Conservation (phyloP, 2,797 vertebrate genomes). For the Falco novaeseelandiae region DNA sequence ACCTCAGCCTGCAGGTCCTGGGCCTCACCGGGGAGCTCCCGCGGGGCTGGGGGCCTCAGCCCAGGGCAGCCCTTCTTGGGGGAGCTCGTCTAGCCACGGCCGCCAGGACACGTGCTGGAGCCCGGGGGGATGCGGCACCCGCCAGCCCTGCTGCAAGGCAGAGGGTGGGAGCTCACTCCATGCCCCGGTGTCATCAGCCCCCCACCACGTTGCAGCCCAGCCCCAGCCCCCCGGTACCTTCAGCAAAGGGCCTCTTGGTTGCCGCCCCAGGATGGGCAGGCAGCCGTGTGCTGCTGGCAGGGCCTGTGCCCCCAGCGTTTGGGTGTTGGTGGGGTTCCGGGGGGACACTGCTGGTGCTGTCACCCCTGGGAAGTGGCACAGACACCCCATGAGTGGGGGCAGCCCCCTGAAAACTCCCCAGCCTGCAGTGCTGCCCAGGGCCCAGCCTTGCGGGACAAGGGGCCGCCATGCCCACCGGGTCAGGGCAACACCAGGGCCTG, state of each 20-base stretch:
- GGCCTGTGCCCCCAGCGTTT: not conserved
- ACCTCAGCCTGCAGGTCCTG: not conserved
- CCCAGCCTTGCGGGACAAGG: not conserved
- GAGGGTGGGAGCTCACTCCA: not conserved
- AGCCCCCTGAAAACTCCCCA: not conserved
- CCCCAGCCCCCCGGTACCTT: not conserved
- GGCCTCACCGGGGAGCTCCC: too few relatives aligned
- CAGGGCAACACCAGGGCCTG: not conserved
- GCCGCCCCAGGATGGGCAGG: not conserved
- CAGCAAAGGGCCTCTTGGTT: not conserved
- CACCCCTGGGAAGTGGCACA: not conserved
- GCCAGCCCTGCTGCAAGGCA: not conserved
- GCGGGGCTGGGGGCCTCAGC: too few relatives aligned
- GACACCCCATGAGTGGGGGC: not conserved
- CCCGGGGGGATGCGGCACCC: not conserved
- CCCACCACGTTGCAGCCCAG: not conserved
- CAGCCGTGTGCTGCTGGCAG: not conserved
- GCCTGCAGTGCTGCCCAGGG: too few relatives aligned
- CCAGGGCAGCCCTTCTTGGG: not conserved
- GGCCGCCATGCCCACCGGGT: not conserved
- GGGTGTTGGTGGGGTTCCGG: not conserved
- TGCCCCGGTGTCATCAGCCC: too few relatives aligned
- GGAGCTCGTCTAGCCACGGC: accelerated
- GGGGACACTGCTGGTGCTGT: not conserved
- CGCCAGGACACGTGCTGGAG: not conserved